These are phyloP conservation scores for Bradynema listronoti DNA, from an alignment of 1,140 invertebrate species.

Conservation along the genomic window DNA sequence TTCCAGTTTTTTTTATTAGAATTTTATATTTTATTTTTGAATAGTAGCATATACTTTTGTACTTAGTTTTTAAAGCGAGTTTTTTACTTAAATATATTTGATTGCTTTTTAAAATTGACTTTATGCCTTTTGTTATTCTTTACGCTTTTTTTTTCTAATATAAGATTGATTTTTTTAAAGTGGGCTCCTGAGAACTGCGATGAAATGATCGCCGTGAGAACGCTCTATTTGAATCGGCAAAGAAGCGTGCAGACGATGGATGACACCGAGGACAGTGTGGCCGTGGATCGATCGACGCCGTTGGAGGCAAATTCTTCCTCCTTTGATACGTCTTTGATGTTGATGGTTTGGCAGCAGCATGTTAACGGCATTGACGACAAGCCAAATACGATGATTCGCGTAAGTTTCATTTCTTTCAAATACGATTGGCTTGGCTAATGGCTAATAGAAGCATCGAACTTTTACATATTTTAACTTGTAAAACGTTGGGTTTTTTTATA, in stretches of 20 bases:
- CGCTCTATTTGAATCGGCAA: conserved; percentile 5
- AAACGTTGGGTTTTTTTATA: too few species aligned
- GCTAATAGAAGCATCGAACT: too few species aligned
- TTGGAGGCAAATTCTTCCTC: conserved; percentile 1
- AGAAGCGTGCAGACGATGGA: neutral
- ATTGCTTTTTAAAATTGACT: too few species aligned
- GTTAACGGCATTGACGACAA: too few species aligned
- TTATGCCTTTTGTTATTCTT: too few species aligned
- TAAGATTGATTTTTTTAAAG: conserved; percentile 1
- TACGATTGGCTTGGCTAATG: too few species aligned
- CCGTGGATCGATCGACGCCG: neutral
- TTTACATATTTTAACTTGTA: too few species aligned
- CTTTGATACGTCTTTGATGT: conserved; percentile 24
- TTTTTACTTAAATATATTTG: too few species aligned
- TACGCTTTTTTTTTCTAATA: neutral
- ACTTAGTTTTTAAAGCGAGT: too few species aligned
- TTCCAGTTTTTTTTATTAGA: neutral
- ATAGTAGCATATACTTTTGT: neutral
- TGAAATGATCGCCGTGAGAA: conserved; percentile 14
- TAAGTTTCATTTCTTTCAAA: too few species aligned
- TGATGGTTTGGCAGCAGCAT: conserved; percentile 18
- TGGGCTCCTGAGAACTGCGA: conserved; percentile 20
- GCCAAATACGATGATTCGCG: too few species aligned
- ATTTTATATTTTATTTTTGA: neutral
- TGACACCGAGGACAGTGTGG: neutral